Conservation (phyloP, 2,888 invertebrate species). For the Pollenia griseotomentosa region DNA sequence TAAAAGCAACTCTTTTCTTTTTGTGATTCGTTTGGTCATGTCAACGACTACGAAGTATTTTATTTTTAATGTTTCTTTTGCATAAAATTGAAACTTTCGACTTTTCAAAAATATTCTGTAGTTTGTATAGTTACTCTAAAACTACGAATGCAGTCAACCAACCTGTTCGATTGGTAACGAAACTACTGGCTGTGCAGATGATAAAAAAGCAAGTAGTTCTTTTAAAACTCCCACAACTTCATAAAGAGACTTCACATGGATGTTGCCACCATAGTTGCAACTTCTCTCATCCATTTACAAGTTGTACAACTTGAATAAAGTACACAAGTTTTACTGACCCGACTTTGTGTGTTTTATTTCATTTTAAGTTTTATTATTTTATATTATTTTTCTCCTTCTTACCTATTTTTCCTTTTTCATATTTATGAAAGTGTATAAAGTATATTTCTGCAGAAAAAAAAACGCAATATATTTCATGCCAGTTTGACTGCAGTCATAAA, state of each 20-base stretch:
- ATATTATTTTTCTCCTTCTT: background rate
- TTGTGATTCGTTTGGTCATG: background rate
- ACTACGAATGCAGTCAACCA: background rate
- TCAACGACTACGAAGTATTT: background rate
- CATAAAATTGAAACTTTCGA: slow-evolving; percentile 59
- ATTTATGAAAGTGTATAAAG: background rate
- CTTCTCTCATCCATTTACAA: slow-evolving; percentile 23
- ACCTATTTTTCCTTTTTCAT: background rate
- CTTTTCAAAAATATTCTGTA: slow-evolving; percentile 40
- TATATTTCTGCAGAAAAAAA: background rate
- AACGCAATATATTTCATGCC: slow-evolving; percentile 64
- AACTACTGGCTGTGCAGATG: slow-evolving; percentile 3
- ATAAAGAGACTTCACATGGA: background rate
- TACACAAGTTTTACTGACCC: slow-evolving; percentile 20
- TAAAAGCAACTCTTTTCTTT: background rate
- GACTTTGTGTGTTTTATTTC: slow-evolving; percentile 43
- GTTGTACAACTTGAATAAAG: slow-evolving; percentile 35
- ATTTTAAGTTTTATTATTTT: slow-evolving; percentile 39
- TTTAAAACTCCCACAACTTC: slow-evolving; percentile 15
- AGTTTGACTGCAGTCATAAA: slow-evolving; percentile 71
- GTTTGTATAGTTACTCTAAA: slow-evolving; percentile 6
- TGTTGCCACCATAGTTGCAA: slow-evolving; percentile 28
- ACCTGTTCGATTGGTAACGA: slow-evolving; percentile 48
- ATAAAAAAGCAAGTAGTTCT: background rate
- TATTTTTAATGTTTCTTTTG: background rate